A percentile compares a stretch with the other conserved stretches of the same genome.
Evolutionary conservation across 2,888 invertebrate species (phyloP).

Genomic region (Anaspis maculata): DNA sequence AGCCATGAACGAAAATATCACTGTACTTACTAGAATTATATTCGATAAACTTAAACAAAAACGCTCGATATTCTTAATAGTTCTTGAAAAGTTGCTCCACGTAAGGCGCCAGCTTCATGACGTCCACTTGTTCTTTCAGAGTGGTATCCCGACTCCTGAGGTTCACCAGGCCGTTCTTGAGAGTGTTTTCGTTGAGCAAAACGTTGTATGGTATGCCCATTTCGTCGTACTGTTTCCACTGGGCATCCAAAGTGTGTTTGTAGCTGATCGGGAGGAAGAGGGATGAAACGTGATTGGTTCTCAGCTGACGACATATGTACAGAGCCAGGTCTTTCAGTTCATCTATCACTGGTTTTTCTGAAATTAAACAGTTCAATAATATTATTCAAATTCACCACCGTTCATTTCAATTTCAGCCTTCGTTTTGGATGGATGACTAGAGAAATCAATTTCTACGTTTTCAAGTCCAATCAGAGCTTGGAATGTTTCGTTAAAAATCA

Average conservation of each 20-base stretch:
- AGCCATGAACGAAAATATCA: no score
- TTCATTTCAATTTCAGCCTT: no score
- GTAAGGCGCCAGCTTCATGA: slow-evolving; percentile 55
- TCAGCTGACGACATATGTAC: slow-evolving; percentile 49
- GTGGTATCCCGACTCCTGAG: slow-evolving; percentile 58
- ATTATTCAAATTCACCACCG: no score
- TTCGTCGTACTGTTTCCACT: slow-evolving; percentile 47
- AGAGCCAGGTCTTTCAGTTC: slow-evolving; percentile 49
- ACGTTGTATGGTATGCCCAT: slow-evolving; percentile 67
- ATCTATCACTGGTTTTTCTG: slow-evolving; percentile 20
- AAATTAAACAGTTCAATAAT: no score
- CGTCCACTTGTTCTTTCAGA: slow-evolving; percentile 62
- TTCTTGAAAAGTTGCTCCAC: slow-evolving; percentile 47
- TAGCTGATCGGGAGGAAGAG: slow-evolving; percentile 34
- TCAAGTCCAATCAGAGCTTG: no score
- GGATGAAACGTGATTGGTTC: slow-evolving; percentile 40
- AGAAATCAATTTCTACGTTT: no score
- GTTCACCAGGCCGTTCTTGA: slow-evolving; percentile 62
- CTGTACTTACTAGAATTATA: no score
- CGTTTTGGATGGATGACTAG: no score
- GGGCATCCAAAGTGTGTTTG: slow-evolving; percentile 37
- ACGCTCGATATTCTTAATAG: slow-evolving; percentile 26
- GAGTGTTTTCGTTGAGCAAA: slow-evolving; percentile 57
- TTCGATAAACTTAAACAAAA: neutral
- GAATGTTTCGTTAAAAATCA: no score